phyloP scores from a whole-genome alignment of 2,888 invertebrate species.

The Apodemia hepburni region DNA sequence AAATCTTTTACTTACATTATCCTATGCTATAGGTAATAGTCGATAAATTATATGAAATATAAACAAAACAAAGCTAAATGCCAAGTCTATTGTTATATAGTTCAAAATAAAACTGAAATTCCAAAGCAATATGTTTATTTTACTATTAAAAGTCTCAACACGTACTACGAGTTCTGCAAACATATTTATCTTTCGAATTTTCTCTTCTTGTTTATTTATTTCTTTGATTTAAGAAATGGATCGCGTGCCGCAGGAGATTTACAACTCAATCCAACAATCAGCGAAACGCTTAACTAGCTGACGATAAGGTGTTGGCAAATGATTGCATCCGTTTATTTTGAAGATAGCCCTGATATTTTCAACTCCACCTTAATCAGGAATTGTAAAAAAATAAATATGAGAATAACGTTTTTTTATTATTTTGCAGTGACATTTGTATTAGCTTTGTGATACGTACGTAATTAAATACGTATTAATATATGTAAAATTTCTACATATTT shows the following conservation, averaged over 20 bases:
- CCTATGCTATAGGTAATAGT: not conserved
- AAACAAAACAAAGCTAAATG: not conserved
- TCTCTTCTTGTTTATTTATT: constrained; percentile 40
- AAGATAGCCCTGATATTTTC: constrained; percentile 30
- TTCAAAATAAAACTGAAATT: constrained; percentile 1
- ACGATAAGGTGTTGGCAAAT: constrained; percentile 71
- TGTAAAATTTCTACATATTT: too few species aligned
- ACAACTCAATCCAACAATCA: constrained; percentile 76
- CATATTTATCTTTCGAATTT: constrained; percentile 17
- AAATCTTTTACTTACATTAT: not conserved
- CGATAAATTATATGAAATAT: not conserved
- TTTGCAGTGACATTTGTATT: too few species aligned
- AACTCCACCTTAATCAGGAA: constrained; percentile 10
- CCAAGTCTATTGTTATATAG: not conserved
- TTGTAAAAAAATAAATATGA: not conserved
- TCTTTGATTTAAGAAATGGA: constrained; percentile 47
- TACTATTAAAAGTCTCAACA: constrained; percentile 6
- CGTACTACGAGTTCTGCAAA: constrained; percentile 11
- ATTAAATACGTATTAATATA: too few species aligned
- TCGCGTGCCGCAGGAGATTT: constrained; percentile 73
- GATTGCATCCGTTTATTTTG: constrained; percentile 56
- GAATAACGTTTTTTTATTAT: not conserved
- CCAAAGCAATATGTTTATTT: constrained; percentile 8
- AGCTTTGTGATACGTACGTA: too few species aligned
- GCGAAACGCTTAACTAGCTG: constrained; percentile 73